Evolutionary conservation across 2,888 invertebrate species (phyloP).

Genomic region (Automeris io): DNA sequence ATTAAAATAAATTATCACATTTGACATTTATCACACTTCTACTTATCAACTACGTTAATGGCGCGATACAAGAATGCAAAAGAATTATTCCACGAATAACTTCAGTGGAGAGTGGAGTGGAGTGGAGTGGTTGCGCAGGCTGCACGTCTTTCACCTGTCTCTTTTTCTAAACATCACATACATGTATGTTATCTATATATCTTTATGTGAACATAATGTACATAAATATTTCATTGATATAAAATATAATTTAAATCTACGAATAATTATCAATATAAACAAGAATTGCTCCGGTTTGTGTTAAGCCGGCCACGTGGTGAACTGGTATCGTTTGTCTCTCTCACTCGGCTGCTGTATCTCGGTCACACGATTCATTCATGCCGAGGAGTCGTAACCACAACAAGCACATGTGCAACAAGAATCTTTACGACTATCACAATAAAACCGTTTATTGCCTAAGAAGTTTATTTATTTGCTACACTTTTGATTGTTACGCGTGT

Average conservation of each 20-base stretch:
- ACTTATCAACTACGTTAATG: no score
- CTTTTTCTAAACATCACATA: no score
- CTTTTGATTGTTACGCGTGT: slow-evolving; percentile 63
- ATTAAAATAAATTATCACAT: no score
- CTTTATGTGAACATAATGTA: no score
- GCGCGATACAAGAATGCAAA: no score
- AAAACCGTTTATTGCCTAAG: slow-evolving; percentile 70
- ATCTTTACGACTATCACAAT: slow-evolving; percentile 66
- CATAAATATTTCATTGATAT: neutral
- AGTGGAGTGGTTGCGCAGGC: no score
- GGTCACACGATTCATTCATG: slow-evolving; percentile 65
- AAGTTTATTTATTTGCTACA: slow-evolving; percentile 69
- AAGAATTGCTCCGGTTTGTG: slow-evolving; percentile 55
- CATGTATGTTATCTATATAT: no score
- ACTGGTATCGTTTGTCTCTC: slow-evolving; percentile 49
- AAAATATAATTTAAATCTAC: neutral
- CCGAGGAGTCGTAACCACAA: slow-evolving; percentile 61
- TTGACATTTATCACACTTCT: no score
- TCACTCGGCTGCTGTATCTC: slow-evolving; percentile 43
- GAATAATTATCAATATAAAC: slow-evolving; percentile 18
- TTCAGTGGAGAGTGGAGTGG: no score
- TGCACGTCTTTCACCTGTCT: no score
- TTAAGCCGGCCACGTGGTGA: slow-evolving; percentile 68
- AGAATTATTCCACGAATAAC: no score
- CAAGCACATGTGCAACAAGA: slow-evolving; percentile 64